A percentile compares a stretch with the other conserved stretches of the same genome.
phyloP scores from a whole-genome alignment of 1,140 invertebrate species.

The Coptotermes formosanus region DNA sequence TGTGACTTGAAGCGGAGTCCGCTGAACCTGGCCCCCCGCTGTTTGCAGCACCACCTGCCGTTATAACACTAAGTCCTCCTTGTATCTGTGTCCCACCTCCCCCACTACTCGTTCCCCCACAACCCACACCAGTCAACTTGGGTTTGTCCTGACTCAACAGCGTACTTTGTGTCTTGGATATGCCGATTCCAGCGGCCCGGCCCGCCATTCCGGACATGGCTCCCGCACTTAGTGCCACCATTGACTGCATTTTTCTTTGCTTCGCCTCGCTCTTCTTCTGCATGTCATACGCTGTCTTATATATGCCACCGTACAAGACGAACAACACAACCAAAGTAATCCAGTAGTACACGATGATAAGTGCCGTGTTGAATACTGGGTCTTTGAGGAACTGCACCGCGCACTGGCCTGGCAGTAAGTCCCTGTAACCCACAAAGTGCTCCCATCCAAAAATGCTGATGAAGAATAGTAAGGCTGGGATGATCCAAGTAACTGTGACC shows the following conservation, averaged over 20 bases:
- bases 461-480: constrained; percentile 95
- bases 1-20: constrained; percentile 62
- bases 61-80: neutral
- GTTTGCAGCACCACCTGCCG: neutral
- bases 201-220: constrained; percentile 88
- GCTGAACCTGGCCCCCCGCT: constrained; percentile 43
- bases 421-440: constrained; percentile 90
- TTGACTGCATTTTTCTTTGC: constrained; percentile 89
- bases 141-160: constrained; percentile 70
- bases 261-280: constrained; percentile 96
- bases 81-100: neutral
- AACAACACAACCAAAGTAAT: constrained; percentile 91
- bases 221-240: constrained; percentile 84
- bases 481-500: constrained; percentile 96
- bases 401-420: constrained; percentile 85
- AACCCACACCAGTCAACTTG: constrained; percentile 44
- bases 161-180: constrained; percentile 73
- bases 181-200: constrained; percentile 78
- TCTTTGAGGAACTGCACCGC: constrained; percentile 98
- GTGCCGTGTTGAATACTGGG: constrained; percentile 95
- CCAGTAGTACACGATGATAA: constrained; percentile 98
- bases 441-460: constrained; percentile 99
- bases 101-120: constrained; percentile 22
- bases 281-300: constrained; percentile 97
- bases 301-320: constrained; percentile 95